These are phyloP conservation scores for Carterocephalus palaemon DNA, from an alignment of 2,888 invertebrate species.

Conservation along the genomic window DNA sequence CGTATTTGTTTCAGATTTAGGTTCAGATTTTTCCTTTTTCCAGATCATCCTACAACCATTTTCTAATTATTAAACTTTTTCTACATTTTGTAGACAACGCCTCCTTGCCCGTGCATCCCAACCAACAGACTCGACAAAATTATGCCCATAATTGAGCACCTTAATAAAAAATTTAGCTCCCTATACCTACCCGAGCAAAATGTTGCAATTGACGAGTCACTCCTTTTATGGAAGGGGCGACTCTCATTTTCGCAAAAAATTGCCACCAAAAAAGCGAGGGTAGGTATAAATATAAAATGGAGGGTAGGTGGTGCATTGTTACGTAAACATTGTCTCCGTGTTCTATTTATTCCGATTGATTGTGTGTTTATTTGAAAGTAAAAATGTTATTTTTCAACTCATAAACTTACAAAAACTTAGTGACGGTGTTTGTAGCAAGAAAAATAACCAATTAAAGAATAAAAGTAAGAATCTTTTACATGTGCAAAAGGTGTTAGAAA, in stretches of 20 bases:
- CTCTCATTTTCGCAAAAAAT: slow-evolving; percentile 29
- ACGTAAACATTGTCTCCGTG: no score
- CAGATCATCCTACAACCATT: slow-evolving; percentile 28
- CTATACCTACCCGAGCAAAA: slow-evolving; percentile 31
- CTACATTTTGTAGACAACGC: slow-evolving; percentile 29
- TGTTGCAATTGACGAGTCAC: slow-evolving; percentile 33
- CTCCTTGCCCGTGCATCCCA: slow-evolving; percentile 19
- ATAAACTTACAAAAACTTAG: no score
- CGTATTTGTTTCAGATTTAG: no score
- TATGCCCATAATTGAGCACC: slow-evolving; percentile 26
- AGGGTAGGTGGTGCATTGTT: no score
- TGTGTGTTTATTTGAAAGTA: no score
- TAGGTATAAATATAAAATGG: slow-evolving; percentile 36
- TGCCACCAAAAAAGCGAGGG: slow-evolving; percentile 29
- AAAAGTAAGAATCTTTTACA: no score
- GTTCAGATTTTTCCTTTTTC: no score
- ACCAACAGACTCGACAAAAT: slow-evolving; percentile 28
- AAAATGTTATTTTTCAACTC: no score
- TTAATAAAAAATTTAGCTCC: slow-evolving; percentile 29
- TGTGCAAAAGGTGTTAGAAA: no score
- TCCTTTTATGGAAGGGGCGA: slow-evolving; percentile 30
- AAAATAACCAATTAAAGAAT: no score
- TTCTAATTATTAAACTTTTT: slow-evolving; percentile 26
- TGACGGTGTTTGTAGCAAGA: no score
- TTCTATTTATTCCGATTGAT: no score